A percentile compares a stretch with the other conserved stretches of the same genome.
phyloP scores from a whole-genome alignment of 2,113 vertebrate genomes.

The Hassar affinis region DNA sequence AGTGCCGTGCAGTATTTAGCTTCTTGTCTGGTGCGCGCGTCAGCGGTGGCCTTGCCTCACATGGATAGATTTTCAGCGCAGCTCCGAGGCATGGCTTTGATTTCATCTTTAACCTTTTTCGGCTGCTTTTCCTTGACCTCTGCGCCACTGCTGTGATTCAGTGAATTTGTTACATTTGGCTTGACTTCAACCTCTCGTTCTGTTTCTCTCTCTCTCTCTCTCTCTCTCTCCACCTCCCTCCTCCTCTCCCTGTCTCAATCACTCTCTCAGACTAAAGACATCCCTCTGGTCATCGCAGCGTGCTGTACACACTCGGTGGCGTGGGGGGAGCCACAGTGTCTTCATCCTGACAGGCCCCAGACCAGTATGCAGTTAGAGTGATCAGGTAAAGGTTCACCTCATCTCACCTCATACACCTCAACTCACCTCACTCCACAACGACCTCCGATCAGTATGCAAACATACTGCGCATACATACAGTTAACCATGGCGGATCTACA shows the following conservation, averaged over 20 bases:
- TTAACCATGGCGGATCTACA: background rate
- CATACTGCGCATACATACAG: background rate
- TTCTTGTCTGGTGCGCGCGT: conserved; percentile 89
- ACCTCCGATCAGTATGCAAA: background rate
- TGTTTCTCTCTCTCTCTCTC: conserved; percentile 49
- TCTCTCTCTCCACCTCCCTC: conserved; percentile 52
- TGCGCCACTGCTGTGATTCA: conserved; percentile 78
- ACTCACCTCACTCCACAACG: background rate
- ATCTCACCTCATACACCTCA: background rate
- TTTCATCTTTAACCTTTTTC: conserved; percentile 99
- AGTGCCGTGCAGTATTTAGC: conserved; percentile 96
- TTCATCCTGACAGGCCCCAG: conserved; percentile 83
- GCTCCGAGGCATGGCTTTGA: conserved; percentile 81
- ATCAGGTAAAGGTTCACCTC: conserved; percentile 83
- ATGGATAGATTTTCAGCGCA: conserved; percentile 93
- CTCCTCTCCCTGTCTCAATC: conserved; percentile 11
- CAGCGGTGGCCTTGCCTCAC: conserved; percentile 89
- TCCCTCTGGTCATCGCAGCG: conserved; percentile 60
- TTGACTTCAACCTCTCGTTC: conserved; percentile 67
- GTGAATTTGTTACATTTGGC: conserved; percentile 88
- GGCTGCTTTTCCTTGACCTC: conserved; percentile 95
- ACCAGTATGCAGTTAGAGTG: conserved; percentile 96
- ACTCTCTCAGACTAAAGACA: conserved; percentile 61
- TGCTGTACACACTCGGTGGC: conserved; percentile 60
- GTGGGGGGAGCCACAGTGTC: conserved; percentile 70